These are phyloP conservation scores for Rotaria macrura DNA, from an alignment of 2,888 invertebrate species.

Conservation along the genomic window DNA sequence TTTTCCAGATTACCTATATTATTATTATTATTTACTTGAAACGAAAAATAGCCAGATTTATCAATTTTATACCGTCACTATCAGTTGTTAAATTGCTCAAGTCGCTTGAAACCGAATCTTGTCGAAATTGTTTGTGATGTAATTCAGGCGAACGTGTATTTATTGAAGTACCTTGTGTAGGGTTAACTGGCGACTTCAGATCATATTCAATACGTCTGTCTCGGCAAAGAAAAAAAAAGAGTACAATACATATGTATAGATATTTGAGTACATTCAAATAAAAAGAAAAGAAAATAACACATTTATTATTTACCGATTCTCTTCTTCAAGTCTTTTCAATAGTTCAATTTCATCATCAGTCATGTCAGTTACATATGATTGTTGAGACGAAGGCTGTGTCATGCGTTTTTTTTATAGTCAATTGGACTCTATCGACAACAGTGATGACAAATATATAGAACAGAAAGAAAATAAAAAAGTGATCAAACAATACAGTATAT, in stretches of 20 bases:
- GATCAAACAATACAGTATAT: not conserved
- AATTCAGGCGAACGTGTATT: not conserved
- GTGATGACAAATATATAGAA: not conserved
- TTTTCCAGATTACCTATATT: conserved; percentile 21
- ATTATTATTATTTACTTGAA: not conserved
- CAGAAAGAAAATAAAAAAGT: not conserved
- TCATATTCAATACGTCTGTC: not conserved
- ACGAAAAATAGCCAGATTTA: not conserved
- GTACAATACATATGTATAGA: not conserved
- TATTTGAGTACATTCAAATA: not conserved
- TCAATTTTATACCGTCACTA: not conserved
- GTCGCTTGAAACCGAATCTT: not conserved
- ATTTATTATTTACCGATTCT: not conserved
- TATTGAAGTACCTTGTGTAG: not conserved
- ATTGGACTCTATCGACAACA: not conserved
- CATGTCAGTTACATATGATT: not conserved
- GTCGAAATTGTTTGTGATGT: not conserved
- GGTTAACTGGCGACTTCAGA: not conserved
- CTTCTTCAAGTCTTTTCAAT: not conserved
- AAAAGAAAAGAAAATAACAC: not conserved
- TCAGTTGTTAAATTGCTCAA: not conserved
- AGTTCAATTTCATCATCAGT: not conserved
- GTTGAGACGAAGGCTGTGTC: not conserved
- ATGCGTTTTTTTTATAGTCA: not conserved
- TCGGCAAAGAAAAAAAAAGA: not conserved